Conservation (phyloP, 2,797 vertebrate genomes). For the Poecilia velifera region DNA sequence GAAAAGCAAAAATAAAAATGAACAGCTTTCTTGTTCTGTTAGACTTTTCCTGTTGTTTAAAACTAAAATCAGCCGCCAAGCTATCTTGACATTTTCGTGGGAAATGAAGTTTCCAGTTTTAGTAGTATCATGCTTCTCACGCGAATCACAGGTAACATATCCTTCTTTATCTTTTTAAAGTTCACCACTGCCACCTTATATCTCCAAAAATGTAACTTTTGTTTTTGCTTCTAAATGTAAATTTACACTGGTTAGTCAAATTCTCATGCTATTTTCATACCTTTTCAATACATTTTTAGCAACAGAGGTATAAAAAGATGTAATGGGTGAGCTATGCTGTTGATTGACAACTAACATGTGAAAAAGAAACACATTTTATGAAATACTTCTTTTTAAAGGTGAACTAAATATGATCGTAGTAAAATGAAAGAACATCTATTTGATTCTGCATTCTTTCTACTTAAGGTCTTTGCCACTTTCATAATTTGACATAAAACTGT, state of each 20-base stretch:
- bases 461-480: background rate
- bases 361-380: constrained; percentile 19
- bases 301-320: background rate
- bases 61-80: background rate
- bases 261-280: background rate
- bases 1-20: background rate
- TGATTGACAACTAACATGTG: background rate
- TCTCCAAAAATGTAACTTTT: background rate
- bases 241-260: background rate
- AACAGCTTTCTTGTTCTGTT: background rate
- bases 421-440: background rate
- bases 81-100: background rate
- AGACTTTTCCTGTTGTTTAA: background rate
- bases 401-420: background rate
- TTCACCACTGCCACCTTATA: background rate
- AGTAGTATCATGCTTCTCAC: background rate
- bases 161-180: background rate
- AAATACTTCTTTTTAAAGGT: constrained; percentile 8
- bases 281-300: background rate
- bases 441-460: background rate
- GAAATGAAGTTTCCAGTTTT: background rate
- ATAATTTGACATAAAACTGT: constrained; percentile 10
- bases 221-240: background rate
- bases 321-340: background rate
- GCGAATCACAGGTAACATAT: background rate